phyloP scores from a whole-genome alignment of 1,140 invertebrate species.

The Theocolax elegans region DNA sequence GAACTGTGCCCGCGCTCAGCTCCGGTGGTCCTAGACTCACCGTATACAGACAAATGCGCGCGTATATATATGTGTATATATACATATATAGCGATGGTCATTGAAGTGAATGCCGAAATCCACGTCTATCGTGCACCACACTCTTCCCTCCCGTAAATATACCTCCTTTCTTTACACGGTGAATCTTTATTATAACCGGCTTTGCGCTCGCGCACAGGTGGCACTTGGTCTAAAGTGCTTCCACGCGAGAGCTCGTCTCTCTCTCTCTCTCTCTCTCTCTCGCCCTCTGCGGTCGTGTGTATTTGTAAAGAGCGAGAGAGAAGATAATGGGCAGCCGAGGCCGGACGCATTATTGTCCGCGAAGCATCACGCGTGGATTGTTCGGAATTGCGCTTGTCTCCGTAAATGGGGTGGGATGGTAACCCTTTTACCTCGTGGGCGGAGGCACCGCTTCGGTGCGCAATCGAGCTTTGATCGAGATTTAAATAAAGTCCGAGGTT shows the following conservation, averaged over 20 bases:
- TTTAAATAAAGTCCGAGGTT: slow-evolving; percentile 47
- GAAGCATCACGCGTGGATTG: slow-evolving; percentile 45
- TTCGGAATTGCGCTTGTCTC: slow-evolving; percentile 49
- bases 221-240: slow-evolving; percentile 33
- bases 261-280: background rate
- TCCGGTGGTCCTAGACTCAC: slow-evolving; percentile 56
- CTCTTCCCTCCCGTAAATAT: slow-evolving; percentile 33
- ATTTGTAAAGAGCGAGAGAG: background rate
- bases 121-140: no score
- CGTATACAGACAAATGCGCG: background rate
- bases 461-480: slow-evolving; percentile 47
- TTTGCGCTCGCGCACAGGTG: slow-evolving; percentile 58
- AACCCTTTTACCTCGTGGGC: slow-evolving; percentile 11
- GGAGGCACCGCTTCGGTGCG: background rate
- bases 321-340: slow-evolving; percentile 6
- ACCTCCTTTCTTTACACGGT: slow-evolving; percentile 35
- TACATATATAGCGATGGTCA: no score
- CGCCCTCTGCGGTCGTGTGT: no score
- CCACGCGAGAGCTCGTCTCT: background rate
- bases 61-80: no score
- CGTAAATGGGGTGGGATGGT: slow-evolving; percentile 33
- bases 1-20: slow-evolving; percentile 47
- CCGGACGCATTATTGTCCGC: slow-evolving; percentile 46
- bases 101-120: slow-evolving; percentile 50
- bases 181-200: slow-evolving; percentile 57